These are phyloP conservation scores for Amphipoea lucens DNA, from an alignment of 2,888 invertebrate species.

Conservation along the genomic window DNA sequence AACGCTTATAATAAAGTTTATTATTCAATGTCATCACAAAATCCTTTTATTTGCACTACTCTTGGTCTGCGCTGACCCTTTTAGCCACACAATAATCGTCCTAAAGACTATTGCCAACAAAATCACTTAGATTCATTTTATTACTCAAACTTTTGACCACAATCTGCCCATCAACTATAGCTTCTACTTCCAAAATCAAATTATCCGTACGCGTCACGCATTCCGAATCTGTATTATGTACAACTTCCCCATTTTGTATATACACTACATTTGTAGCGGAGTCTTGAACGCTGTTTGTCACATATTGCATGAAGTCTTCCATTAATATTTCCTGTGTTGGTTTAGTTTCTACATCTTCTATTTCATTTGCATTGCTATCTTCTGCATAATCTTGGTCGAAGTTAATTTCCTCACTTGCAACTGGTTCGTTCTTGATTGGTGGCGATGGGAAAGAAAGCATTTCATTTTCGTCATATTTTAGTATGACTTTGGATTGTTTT, in stretches of 20 bases:
- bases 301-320: constrained; percentile 52
- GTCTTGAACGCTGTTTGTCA: constrained; percentile 9
- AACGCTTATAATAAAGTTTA: neutral
- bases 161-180: constrained; percentile 12
- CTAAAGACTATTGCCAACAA: constrained; percentile 3
- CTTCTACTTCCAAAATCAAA: constrained; percentile 49
- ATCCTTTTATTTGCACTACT: too few relatives aligned
- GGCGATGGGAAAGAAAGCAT: constrained; percentile 1
- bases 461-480: constrained; percentile 63
- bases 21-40: neutral
- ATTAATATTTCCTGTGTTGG: constrained; percentile 31
- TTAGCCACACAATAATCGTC: neutral
- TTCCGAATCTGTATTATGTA: constrained; percentile 5
- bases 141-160: constrained; percentile 8
- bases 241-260: constrained; percentile 59
- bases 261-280: constrained; percentile 43
- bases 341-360: neutral
- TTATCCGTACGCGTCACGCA: neutral
- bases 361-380: neutral
- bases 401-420: neutral
- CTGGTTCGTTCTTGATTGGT: constrained; percentile 23
- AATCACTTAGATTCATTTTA: neutral
- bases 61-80: too few relatives aligned
- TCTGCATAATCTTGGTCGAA: constrained; percentile 7
- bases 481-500: constrained; percentile 74